These are phyloP conservation scores for Hylaeus volcanicus DNA, from an alignment of 1,140 invertebrate species.

Conservation along the genomic window DNA sequence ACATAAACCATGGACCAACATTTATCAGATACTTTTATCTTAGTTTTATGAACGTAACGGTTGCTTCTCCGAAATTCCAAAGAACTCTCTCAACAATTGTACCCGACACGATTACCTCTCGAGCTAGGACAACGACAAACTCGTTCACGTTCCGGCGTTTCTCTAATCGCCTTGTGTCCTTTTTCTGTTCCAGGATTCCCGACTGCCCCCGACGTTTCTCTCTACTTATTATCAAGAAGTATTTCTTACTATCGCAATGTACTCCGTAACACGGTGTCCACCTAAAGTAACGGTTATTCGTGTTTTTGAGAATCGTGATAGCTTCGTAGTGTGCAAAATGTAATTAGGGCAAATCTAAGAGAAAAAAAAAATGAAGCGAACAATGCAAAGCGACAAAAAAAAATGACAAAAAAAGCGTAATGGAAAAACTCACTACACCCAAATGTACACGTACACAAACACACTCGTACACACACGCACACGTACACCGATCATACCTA, in stretches of 20 bases:
- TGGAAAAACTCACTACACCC: background rate
- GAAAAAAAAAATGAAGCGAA: constrained; percentile 28
- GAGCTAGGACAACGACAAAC: constrained; percentile 1
- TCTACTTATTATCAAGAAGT: constrained; percentile 67
- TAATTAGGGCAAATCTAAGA: constrained; percentile 58
- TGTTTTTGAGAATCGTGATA: constrained; percentile 68
- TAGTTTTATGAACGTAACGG: too few relatives aligned
- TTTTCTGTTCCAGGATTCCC: constrained; percentile 56
- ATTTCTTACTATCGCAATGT: constrained; percentile 65
- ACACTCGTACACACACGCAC: background rate
- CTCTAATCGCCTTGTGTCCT: constrained; percentile 14
- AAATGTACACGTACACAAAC: background rate
- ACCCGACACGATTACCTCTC: background rate
- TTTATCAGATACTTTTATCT: too few relatives aligned
- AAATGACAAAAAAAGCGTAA: constrained; percentile 13
- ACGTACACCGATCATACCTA: constrained; percentile 37
- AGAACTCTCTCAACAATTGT: too few relatives aligned
- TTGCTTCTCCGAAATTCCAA: too few relatives aligned
- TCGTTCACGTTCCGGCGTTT: background rate
- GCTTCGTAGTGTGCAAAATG: constrained; percentile 67
- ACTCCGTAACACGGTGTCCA: constrained; percentile 60
- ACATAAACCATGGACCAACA: too few relatives aligned
- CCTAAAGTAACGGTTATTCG: constrained; percentile 63
- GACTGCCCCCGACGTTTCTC: constrained; percentile 54
- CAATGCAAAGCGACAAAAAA: background rate